Evolutionary conservation across 2,888 invertebrate species (phyloP), one percentile per base, ranked within the genome.

Genomic region (Spisula solida): DNA sequence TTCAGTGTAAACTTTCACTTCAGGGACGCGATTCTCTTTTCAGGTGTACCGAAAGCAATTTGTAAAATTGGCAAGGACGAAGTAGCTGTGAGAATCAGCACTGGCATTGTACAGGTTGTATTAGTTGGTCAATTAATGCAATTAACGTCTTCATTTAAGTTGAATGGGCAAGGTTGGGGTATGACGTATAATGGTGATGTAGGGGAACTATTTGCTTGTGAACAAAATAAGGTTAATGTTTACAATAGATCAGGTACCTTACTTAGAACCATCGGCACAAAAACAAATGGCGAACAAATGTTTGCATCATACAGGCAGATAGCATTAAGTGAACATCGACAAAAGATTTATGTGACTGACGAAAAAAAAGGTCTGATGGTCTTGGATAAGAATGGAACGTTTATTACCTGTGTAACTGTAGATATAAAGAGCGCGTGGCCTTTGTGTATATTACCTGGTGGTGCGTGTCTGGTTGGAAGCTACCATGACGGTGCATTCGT

Each of bases 371-470:
- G 82, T 20, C n/a, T 82, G 82, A 47, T 82, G 25, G 66, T 82
- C 0, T 25, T 82, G 47, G 48, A 82, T 25, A 66, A 70, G 29
- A 70, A 82, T 16, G 82, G 82, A n/a, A 70, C 25, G 14, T 41
- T 34, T 20, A 66, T 41, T 25, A 47, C 66, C 25, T 47, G 70
- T 29, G 29, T 70, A 25, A 47, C 25, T 25, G 25, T 66, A 14
- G 66, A 48, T 82, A 66, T 82, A 14, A 2, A 25, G 25, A 5
- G n/a, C 25, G 5, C 25, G 8, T 8, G n/a, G 2, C 25, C 60
- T 66, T 66, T 66, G 25, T 82, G 82, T 82, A 47, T 82, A 25
- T 47, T 82, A 70, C 82, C 82, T 6, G 82, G 82, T 20, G 82
- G 66, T 47, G 66, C 47, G n/a, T 47, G 41, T 41, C 70, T 82